A percentile compares a stretch with the other conserved stretches of the same genome.
These are phyloP conservation scores for Pseudocheirus occidentalis DNA, from an alignment of 2,797 vertebrate species.

Conservation along the genomic window DNA sequence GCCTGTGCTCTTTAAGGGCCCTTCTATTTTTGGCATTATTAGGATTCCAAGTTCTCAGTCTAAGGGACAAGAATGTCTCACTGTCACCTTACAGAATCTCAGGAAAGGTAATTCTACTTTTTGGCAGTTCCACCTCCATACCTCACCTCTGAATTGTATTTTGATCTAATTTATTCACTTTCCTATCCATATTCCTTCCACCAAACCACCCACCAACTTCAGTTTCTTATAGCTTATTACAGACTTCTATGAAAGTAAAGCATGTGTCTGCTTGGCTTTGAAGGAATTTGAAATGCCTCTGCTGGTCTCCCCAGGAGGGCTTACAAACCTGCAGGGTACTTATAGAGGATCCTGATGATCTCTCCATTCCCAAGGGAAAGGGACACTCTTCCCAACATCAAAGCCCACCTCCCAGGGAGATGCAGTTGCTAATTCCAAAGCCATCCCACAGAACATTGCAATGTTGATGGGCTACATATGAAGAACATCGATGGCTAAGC, in stretches of 20 bases:
- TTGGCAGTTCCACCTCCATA: not conserved
- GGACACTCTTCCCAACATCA: not conserved
- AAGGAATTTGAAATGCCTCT: not conserved
- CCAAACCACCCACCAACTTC: not conserved
- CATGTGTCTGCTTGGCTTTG: not conserved
- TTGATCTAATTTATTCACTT: not conserved
- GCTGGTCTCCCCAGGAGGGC: accelerated
- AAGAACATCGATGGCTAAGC: not conserved
- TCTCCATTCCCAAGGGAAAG: not conserved
- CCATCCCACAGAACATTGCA: no score
- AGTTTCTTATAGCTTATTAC: not conserved
- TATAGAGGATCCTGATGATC: not conserved
- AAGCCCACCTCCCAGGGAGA: not conserved
- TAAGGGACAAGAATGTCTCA: not conserved
- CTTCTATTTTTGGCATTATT: not conserved
- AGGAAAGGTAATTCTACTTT: not conserved
- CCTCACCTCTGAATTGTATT: not conserved
- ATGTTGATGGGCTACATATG: no score
- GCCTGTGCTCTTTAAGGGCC: not conserved
- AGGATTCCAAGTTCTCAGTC: not conserved
- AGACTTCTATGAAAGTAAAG: not conserved
- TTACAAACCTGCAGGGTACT: not conserved
- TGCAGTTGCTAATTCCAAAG: not conserved
- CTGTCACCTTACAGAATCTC: not conserved
- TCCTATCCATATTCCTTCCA: not conserved